Evolutionary conservation across 1,140 invertebrate species (phyloP).

Genomic region (Anagrus nilaparvatae): DNA sequence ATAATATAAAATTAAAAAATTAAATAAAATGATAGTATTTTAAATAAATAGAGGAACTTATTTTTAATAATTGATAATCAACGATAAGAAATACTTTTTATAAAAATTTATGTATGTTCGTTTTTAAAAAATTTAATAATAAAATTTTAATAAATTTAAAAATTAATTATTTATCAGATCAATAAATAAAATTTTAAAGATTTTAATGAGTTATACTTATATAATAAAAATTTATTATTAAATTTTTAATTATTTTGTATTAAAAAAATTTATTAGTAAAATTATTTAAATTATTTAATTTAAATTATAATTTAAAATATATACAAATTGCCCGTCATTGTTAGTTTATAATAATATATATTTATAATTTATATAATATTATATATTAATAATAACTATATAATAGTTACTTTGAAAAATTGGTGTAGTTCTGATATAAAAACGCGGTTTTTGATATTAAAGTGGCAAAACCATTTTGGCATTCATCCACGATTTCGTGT

Average conservation of each 20-base stretch:
- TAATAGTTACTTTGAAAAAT: too few relatives aligned
- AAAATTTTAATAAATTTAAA: conserved; percentile 44
- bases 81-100: too few relatives aligned
- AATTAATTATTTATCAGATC: conserved; percentile 30
- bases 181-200: conserved; percentile 35
- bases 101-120: too few relatives aligned
- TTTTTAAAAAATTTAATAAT: conserved; percentile 31
- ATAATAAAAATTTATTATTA: conserved; percentile 26
- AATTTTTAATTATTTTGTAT: conserved; percentile 29
- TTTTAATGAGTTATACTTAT: conserved; percentile 46
- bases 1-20: too few relatives aligned
- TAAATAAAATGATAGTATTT: too few relatives aligned
- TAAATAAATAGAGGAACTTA: conserved; percentile 21
- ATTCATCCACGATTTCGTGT: too few relatives aligned
- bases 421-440: too few relatives aligned
- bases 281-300: conserved; percentile 29
- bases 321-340: conserved; percentile 60
- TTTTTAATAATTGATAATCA: too few relatives aligned
- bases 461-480: too few relatives aligned
- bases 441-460: too few relatives aligned
- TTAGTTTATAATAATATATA: conserved; percentile 47
- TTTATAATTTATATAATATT: too few relatives aligned
- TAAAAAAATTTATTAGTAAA: conserved; percentile 48
- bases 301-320: conserved; percentile 40
- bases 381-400: too few relatives aligned